Evolutionary conservation across 30 jellyfish, hydroid and myxozoan species (phyloP), one percentile per base, ranked within the genome.

Genomic region (Pseudorhiza aurosa): DNA sequence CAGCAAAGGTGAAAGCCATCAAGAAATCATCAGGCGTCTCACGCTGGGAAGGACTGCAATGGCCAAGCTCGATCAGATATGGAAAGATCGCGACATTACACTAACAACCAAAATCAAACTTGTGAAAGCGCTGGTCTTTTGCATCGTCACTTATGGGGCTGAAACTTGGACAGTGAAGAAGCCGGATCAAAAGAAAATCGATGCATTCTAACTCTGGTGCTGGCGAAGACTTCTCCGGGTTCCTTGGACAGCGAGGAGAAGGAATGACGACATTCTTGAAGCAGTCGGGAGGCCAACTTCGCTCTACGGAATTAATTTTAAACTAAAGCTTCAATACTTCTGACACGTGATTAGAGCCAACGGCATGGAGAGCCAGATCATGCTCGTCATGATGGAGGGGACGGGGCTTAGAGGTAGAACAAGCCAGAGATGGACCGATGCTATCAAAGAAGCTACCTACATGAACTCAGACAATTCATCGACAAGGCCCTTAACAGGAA

Each of bases 271-370:
- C 42, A 42, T 22, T 9, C 44, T 21, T n/a, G 72, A 58, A n/a
- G 26, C 21, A 58, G 8, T 21, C 26, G 77, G 77, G 77, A 63
- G n/a, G n/a, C n/a, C n/a, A n/a, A n/a, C n/a, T n/a, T n/a, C n/a
- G n/a, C n/a, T n/a, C n/a, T n/a, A n/a, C n/a, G n/a, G n/a, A n/a
- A n/a, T n/a, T n/a, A n/a, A n/a, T n/a, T n/a, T n/a, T n/a, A n/a
- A n/a, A n/a, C n/a, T n/a, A n/a, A n/a, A n/a, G n/a, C n/a, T n/a
- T n/a, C n/a, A n/a, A n/a, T n/a, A n/a, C n/a, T n/a, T n/a, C n/a
- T n/a, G n/a, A n/a, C n/a, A n/a, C n/a, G n/a, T n/a, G n/a, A n/a
- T n/a, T n/a, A n/a, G n/a, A n/a, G n/a, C n/a, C n/a, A n/a, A n/a
- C n/a, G n/a, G n/a, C n/a, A n/a, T n/a, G n/a, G n/a, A n/a, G n/a